Conservation (phyloP, 2,888 invertebrate genomes). For the Hydropsyche betteni region DNA sequence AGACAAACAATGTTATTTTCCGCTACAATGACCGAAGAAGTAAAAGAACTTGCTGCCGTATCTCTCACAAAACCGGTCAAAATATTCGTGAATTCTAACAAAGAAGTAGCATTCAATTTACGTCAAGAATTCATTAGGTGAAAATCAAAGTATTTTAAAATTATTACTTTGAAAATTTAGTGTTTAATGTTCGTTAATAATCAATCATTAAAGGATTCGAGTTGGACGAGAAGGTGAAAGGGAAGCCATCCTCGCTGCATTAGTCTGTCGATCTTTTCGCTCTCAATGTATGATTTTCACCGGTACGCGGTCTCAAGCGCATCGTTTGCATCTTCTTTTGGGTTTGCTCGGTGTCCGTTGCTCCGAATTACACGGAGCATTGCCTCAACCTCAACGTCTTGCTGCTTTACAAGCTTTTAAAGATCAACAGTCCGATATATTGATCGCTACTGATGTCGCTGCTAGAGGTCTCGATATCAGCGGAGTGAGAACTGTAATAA, state of each 20-base stretch:
- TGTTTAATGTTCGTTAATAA: not conserved
- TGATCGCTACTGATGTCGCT: conserved; percentile 95
- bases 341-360: conserved; percentile 82
- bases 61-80: conserved; percentile 92
- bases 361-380: conserved; percentile 93
- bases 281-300: conserved; percentile 95
- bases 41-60: conserved; percentile 92
- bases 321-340: conserved; percentile 89
- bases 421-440: conserved; percentile 82
- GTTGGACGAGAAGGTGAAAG: conserved; percentile 88
- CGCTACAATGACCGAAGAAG: conserved; percentile 99
- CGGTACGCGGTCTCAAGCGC: conserved; percentile 95
- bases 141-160: conserved; percentile 45
- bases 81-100: conserved; percentile 95
- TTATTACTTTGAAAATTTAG: not conserved
- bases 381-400: conserved; percentile 94
- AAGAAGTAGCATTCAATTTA: conserved; percentile 93
- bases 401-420: conserved; percentile 90
- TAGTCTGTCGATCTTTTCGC: conserved; percentile 88
- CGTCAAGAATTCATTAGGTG: conserved; percentile 93
- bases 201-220: conserved; percentile 73
- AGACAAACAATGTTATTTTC: conserved; percentile 98
- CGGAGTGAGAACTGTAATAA: conserved; percentile 97
- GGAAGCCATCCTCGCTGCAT: conserved; percentile 85
- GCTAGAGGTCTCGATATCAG: conserved; percentile 86